These are phyloP conservation scores for Caranx ignobilis DNA, from an alignment of 2,113 vertebrate genomes.

Conservation along the genomic window DNA sequence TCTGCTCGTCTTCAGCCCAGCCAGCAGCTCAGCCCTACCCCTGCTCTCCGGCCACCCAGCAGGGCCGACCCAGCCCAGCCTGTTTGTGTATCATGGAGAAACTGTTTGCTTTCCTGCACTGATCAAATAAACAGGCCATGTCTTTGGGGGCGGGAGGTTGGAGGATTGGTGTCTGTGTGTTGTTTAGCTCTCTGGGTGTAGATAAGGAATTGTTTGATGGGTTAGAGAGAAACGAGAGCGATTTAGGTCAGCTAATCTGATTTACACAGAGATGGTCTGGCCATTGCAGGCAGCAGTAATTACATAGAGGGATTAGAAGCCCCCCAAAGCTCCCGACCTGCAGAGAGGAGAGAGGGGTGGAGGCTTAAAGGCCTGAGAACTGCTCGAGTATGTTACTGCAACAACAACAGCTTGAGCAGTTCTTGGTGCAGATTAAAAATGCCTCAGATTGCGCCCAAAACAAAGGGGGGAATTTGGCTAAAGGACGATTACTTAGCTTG, in stretches of 20 bases:
- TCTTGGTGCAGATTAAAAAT: slow-evolving; percentile 72
- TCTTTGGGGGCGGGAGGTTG: slow-evolving; percentile 65
- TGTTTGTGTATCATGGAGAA: slow-evolving; percentile 80
- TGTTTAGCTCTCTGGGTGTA: slow-evolving; percentile 85
- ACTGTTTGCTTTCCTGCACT: slow-evolving; percentile 76
- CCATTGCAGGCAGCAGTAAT: slow-evolving; percentile 88
- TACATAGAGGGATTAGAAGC: slow-evolving; percentile 88
- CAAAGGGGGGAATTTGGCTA: slow-evolving; percentile 65
- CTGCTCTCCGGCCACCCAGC: slow-evolving; percentile 69
- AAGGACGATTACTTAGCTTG: slow-evolving; percentile 55
- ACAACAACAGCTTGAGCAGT: slow-evolving; percentile 77
- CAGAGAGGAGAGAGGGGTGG: slow-evolving; percentile 68
- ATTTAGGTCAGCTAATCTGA: slow-evolving; percentile 89
- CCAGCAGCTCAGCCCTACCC: slow-evolving; percentile 33
- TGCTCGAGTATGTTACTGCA: slow-evolving; percentile 65
- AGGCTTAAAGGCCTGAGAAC: slow-evolving; percentile 70
- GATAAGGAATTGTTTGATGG: slow-evolving; percentile 90
- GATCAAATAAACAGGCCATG: slow-evolving; percentile 83
- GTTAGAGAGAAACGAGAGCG: slow-evolving; percentile 80
- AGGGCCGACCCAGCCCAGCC: slow-evolving; percentile 56
- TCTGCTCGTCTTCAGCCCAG: slow-evolving; percentile 57
- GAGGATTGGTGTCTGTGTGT: slow-evolving; percentile 74
- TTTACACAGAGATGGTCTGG: slow-evolving; percentile 83
- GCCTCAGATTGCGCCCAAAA: slow-evolving; percentile 54
- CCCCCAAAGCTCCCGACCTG: slow-evolving; percentile 62